Conservation (phyloP, 2,888 invertebrate species). For the Diplolepis rosae region DNA sequence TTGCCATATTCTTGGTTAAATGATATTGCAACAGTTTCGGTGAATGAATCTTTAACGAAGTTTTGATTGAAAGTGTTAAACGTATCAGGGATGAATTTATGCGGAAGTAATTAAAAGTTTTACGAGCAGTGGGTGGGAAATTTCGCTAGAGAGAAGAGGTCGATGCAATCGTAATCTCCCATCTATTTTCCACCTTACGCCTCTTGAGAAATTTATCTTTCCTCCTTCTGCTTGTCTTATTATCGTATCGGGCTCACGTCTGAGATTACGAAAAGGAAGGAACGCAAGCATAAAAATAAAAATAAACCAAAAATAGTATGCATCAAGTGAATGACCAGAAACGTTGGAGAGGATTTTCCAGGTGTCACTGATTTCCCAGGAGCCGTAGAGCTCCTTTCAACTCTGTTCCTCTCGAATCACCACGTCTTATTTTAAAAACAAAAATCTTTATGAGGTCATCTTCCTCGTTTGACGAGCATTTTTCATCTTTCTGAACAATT, state of each 20-base stretch:
- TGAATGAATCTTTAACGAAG: neutral
- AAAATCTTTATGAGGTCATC: neutral
- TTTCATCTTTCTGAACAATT: neutral
- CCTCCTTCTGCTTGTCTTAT: neutral
- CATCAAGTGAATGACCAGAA: constrained; percentile 20
- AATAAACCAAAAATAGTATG: neutral
- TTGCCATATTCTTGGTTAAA: neutral
- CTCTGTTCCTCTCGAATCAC: constrained; percentile 13
- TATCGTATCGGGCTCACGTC: neutral
- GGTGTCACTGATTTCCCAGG: constrained; percentile 48
- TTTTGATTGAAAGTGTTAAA: neutral
- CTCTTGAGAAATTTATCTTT: neutral
- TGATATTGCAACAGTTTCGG: neutral
- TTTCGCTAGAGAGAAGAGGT: neutral
- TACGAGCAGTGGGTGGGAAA: neutral
- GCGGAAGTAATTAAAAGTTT: constrained; percentile 19
- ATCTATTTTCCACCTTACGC: neutral
- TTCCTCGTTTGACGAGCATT: neutral
- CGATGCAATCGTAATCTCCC: neutral
- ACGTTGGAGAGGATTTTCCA: constrained; percentile 45
- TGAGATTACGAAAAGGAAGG: neutral
- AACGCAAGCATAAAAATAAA: neutral
- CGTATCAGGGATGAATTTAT: neutral
- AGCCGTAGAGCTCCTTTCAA: constrained; percentile 12
- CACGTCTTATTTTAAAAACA: constrained; percentile 12